These are phyloP conservation scores for Acinonyx jubatus DNA, from an alignment of 2,113 vertebrate species.

Conservation along the genomic window DNA sequence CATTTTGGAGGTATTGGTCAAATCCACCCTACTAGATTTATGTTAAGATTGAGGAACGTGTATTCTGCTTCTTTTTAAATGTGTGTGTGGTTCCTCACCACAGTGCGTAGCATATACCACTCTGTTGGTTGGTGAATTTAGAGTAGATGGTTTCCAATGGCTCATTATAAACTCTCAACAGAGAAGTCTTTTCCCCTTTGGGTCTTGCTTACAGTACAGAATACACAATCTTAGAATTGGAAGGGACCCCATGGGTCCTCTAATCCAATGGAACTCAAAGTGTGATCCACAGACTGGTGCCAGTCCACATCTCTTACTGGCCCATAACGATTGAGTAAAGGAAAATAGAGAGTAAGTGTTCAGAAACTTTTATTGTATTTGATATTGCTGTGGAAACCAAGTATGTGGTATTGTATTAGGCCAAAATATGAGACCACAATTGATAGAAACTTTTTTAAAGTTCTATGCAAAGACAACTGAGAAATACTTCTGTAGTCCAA, in stretches of 20 bases:
- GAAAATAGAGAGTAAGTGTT: background rate
- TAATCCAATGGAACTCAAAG: background rate
- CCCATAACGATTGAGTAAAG: background rate
- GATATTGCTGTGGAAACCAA: slow-evolving; percentile 16
- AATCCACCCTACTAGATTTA: background rate
- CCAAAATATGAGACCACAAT: slow-evolving; percentile 10
- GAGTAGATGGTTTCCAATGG: background rate
- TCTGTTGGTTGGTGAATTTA: background rate
- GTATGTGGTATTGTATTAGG: background rate
- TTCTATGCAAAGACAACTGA: background rate
- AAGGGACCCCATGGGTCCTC: background rate
- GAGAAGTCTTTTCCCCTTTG: background rate
- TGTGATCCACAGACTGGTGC: background rate
- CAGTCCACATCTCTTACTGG: background rate
- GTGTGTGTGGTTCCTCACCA: background rate
- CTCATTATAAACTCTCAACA: background rate
- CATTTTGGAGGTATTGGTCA: background rate
- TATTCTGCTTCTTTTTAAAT: background rate
- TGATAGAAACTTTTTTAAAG: background rate
- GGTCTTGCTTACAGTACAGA: background rate
- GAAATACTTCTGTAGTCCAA: background rate
- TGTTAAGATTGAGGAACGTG: background rate
- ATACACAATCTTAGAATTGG: background rate
- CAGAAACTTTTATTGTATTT: slow-evolving; percentile 19
- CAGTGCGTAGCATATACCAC: background rate